A percentile compares a stretch with the other conserved stretches of the same genome.
These are phyloP conservation scores for Ia io DNA, from an alignment of 2,113 vertebrate genomes.

Conservation along the genomic window DNA sequence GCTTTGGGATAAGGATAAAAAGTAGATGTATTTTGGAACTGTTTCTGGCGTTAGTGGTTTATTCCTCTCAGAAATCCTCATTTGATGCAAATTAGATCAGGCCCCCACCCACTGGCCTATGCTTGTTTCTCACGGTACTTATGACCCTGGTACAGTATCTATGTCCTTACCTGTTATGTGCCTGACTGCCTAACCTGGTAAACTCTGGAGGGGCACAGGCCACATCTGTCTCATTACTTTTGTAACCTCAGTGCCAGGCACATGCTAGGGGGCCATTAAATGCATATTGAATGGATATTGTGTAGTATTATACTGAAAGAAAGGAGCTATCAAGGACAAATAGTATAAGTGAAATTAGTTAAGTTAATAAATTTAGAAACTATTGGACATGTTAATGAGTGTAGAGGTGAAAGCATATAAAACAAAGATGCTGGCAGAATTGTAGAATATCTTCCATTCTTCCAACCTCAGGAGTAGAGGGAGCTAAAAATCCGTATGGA, in stretches of 20 bases:
- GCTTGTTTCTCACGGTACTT: background rate
- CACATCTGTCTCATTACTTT: background rate
- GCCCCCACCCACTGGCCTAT: fast-evolving
- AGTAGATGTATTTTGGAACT: background rate
- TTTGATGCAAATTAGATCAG: background rate
- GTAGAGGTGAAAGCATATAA: background rate
- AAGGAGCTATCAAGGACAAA: background rate
- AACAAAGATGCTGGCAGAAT: background rate
- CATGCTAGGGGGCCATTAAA: background rate
- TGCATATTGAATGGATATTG: background rate
- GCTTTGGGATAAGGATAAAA: background rate
- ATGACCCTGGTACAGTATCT: background rate
- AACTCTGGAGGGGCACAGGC: background rate
- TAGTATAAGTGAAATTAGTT: background rate
- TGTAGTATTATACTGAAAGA: background rate
- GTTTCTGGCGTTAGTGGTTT: background rate
- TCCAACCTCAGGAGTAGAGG: background rate
- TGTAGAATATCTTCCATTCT: background rate
- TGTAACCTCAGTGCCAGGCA: background rate
- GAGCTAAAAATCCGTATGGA: background rate
- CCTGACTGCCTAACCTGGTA: background rate
- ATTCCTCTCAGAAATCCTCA: background rate
- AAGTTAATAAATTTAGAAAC: background rate
- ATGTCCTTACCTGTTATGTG: background rate
- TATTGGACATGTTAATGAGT: background rate